Percentiles rank a stretch among this genome's conserved stretches.
Conservation (phyloP, 2,888 invertebrate species). For the Eurois occulta region DNA sequence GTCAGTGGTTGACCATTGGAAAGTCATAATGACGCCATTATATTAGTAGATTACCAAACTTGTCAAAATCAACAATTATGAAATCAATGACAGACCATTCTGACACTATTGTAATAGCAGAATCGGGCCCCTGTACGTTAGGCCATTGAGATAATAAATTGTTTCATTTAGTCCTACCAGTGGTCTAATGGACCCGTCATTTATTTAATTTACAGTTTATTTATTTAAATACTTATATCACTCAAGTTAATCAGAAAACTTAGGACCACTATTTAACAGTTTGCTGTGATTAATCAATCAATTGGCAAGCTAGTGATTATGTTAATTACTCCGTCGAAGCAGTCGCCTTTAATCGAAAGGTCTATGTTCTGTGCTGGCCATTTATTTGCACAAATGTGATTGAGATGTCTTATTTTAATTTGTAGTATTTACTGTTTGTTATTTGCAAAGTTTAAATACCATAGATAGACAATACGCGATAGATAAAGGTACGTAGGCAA, state of each 20-base stretch:
- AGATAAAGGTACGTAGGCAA: background rate
- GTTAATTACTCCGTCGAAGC: conserved; percentile 35
- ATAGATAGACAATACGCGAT: background rate
- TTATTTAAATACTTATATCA: conserved; percentile 51
- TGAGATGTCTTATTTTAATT: conserved; percentile 50
- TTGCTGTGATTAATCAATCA: conserved; percentile 58
- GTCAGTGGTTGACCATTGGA: too few species aligned
- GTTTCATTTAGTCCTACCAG: conserved; percentile 27
- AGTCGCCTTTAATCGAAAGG: conserved; percentile 45
- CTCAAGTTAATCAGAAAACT: conserved; percentile 58
- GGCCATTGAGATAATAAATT: conserved; percentile 34
- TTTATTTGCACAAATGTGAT: conserved; percentile 45
- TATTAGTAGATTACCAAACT: too few species aligned
- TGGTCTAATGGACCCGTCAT: conserved; percentile 45
- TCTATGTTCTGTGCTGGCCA: conserved; percentile 20
- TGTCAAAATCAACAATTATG: too few species aligned
- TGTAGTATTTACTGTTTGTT: background rate
- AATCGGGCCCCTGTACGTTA: too few species aligned
- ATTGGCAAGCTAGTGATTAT: conserved; percentile 60
- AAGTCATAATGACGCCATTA: too few species aligned
- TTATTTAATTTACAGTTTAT: conserved; percentile 59
- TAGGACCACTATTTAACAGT: conserved; percentile 49
- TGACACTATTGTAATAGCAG: too few species aligned
- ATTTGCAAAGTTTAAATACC: background rate
- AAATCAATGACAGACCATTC: too few species aligned